Evolutionary conservation across 2,113 vertebrate genomes (phyloP).

Genomic region (Catagonus wagneri): DNA sequence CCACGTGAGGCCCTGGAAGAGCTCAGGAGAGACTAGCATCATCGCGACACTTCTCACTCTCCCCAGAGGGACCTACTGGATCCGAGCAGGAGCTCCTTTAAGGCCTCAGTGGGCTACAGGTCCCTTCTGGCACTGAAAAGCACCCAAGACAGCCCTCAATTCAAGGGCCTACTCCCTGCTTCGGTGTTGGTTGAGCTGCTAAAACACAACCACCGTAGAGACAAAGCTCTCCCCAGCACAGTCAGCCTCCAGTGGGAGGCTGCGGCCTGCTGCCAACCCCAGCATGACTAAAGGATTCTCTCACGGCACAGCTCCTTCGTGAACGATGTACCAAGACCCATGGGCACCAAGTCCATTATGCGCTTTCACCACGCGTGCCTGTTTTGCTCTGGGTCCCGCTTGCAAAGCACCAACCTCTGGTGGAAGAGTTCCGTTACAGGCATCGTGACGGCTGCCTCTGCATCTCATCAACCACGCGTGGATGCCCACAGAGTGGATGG

Average conservation of each 20-base stretch:
- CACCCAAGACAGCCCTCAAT: not conserved
- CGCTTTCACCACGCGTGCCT: fast-evolving
- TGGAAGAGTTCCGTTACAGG: fast-evolving
- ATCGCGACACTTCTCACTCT: fast-evolving
- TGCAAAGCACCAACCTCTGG: not conserved
- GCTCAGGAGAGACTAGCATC: fast-evolving
- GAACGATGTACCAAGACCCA: not conserved
- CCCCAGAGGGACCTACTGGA: not conserved
- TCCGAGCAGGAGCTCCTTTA: not conserved
- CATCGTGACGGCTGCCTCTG: not conserved
- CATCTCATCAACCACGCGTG: not conserved
- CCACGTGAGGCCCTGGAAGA: fast-evolving
- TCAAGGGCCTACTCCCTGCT: fast-evolving
- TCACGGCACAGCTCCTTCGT: fast-evolving
- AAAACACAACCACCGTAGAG: not conserved
- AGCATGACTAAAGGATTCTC: not conserved
- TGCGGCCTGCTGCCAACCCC: not conserved
- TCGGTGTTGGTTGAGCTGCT: not conserved
- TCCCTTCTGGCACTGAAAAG: not conserved
- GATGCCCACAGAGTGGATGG: not conserved
- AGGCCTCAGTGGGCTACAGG: fast-evolving
- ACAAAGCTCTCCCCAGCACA: fast-evolving
- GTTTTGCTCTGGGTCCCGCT: not conserved
- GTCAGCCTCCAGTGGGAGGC: fast-evolving
- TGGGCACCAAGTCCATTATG: fast-evolving